Evolutionary conservation across 2,797 vertebrate genomes (phyloP), one percentile per base, ranked within the genome.

Genomic region (Coendou prehensilis): DNA sequence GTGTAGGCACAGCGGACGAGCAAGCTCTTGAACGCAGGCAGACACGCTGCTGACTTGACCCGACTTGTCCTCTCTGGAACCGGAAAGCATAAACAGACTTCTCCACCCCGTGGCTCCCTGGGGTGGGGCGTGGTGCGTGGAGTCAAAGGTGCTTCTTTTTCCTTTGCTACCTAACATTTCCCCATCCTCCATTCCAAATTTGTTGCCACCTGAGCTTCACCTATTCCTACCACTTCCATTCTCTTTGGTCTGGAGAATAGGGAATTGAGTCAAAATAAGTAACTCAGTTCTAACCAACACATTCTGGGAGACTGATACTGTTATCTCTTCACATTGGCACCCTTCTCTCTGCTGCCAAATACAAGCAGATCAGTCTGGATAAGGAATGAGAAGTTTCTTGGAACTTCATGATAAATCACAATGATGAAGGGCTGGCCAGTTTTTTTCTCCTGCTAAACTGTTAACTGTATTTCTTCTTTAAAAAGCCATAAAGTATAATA

Each of bases 61-160:
- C 2, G 37, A 80, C 95, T 96, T 94, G 94, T 9, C n/a, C 15
- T 6, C 30, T 9, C 63, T 81, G 93, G 69, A 59, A 63, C 37
- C 20, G 0, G 26, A 86, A 91, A 82, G 28, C 79, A 33, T 47
- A 23, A 88, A 87, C 78, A 89, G 26, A 22, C 30, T 47, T 79
- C 71, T 75, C 67, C 28, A 2, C 57, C 64, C 88, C 1, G 23
- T 0, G 37, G 88, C 52, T 82, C 83, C 86, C 30, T 0, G 33
- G 52, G n/a, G 59, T n/a, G 4, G 61, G 26, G 63, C 28, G 47
- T 50, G 45, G 33, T 18, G 33, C 50, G 47, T 2, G 7, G 10
- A 37, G 47, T 50, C 28, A 50, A 81, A 79, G 63, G 63, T 10
- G 9, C 81, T 69, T 28, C 61, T 11, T 93, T 93, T 79, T 45